Evolutionary conservation across 2,113 vertebrate genomes (phyloP), one percentile per base, ranked within the genome.

Genomic region (Syngnathus floridae): DNA sequence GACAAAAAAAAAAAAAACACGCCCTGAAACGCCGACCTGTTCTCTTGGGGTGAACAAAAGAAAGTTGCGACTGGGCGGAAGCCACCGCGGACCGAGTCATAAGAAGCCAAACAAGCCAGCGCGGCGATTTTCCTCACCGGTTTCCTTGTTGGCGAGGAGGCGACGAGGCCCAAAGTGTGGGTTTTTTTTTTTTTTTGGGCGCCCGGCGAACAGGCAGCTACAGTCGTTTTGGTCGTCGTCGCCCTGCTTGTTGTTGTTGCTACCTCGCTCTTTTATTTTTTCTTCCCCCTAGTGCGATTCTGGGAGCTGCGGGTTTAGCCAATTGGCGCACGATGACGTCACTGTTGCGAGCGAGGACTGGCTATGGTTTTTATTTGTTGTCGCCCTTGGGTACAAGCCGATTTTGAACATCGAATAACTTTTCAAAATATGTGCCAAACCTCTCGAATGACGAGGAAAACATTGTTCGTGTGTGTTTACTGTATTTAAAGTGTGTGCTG

Each of bases 301-400:
- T 72, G n/a, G 83, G 77, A 38, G 72, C 78, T 72, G 43, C 62
- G 40, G 63, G 75, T 77, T 82, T 75, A 40, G 74, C 88, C 87
- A 88, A 88, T 88, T 73, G 71, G 71, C 35, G 76, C 82, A 72
- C 80, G 76, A 48, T 86, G 81, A 88, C 88, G 87, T 91, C 89
- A 90, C 86, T 88, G 88, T 88, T 88, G 88, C 87, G 84, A 85
- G 82, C 86, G 59, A 86, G 82, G 80, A 88, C 79, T 76, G 66
- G 72, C 70, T 40, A 66, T 31, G 58, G 80, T 69, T 78, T 51
- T 88, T 88, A 82, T 88, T 89, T 89, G 72, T 81, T 54, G 11
- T 84, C 60, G 11, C 38, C 62, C 48, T 17, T 43, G 14, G 37
- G 0, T 55, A 59, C 81, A 79, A 70, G 78, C 21, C 4, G 5